Evolutionary conservation across 2,797 vertebrate species (phyloP).

Genomic region (Takifugu rubripes): DNA sequence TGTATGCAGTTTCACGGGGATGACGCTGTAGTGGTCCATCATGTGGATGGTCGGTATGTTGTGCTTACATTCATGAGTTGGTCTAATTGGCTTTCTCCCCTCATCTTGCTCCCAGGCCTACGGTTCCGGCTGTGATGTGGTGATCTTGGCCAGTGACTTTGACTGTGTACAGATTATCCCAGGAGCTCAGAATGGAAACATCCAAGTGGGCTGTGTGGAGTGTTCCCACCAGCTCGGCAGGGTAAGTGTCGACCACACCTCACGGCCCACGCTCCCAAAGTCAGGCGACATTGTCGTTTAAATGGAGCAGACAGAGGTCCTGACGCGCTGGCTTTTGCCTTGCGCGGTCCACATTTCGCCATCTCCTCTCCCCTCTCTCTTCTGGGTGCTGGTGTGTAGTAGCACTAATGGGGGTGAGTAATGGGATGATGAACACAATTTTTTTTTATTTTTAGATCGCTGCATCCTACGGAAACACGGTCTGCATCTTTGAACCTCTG

Average conservation of each 20-base stretch:
- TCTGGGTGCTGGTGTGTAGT: conserved; percentile 50
- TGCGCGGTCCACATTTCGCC: conserved; percentile 11
- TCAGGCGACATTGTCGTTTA: conserved; percentile 22
- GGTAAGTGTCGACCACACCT: conserved; percentile 77
- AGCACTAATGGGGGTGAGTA: conserved; percentile 61
- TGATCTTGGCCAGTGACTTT: conserved; percentile 95
- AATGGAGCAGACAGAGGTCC: conserved; percentile 5
- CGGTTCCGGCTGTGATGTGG: conserved; percentile 96
- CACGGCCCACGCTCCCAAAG: conserved; percentile 23
- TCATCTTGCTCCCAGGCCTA: conserved; percentile 81
- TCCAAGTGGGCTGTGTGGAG: conserved; percentile 98
- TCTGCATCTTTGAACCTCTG: conserved; percentile 97
- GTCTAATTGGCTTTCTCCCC: conserved; percentile 8
- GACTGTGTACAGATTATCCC: conserved; percentile 99
- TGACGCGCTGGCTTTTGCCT: conserved; percentile 11
- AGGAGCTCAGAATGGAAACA: conserved; percentile 98
- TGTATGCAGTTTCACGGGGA: too few relatives aligned
- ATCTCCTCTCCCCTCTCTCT: conserved; percentile 25
- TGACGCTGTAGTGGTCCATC: too few relatives aligned
- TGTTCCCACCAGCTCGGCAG: conserved; percentile 94
- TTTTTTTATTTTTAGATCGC: conserved; percentile 86
- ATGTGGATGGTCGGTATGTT: neutral
- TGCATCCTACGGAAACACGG: conserved; percentile 96
- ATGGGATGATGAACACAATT: conserved; percentile 54
- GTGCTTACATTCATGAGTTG: neutral